Evolutionary conservation across 2,797 vertebrate species (phyloP).

Genomic region (Prunella strophiata): DNA sequence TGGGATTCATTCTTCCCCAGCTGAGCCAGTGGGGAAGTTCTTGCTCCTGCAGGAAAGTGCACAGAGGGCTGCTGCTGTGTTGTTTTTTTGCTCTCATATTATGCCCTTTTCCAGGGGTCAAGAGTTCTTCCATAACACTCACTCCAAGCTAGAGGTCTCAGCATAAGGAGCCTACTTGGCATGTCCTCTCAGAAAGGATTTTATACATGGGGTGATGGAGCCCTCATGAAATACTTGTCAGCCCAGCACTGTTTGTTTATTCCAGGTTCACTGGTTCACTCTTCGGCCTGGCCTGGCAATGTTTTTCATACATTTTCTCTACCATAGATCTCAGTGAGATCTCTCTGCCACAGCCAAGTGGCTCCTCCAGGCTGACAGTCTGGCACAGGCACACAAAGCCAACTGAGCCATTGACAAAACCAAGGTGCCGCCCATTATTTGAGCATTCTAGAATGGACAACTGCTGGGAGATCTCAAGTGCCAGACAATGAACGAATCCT

Average conservation of each 20-base stretch:
- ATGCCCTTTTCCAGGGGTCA: slow-evolving; percentile 35
- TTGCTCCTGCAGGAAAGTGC: slow-evolving; percentile 4
- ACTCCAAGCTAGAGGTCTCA: background rate
- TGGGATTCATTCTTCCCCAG: slow-evolving; percentile 30
- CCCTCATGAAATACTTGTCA: background rate
- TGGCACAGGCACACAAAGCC: slow-evolving; percentile 24
- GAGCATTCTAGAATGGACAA: background rate
- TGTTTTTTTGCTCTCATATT: slow-evolving; percentile 44
- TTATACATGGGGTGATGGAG: background rate
- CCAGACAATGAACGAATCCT: slow-evolving; percentile 46
- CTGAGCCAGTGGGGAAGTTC: background rate
- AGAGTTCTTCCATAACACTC: slow-evolving; percentile 32
- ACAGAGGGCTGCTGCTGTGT: background rate
- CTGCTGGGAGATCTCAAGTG: slow-evolving; percentile 15
- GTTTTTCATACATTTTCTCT: background rate
- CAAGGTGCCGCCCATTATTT: slow-evolving; percentile 3
- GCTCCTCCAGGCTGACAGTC: background rate
- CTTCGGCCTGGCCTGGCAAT: background rate
- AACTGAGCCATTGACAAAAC: background rate
- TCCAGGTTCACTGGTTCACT: slow-evolving; percentile 24
- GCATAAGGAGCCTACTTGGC: background rate
- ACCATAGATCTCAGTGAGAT: background rate
- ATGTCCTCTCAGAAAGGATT: background rate
- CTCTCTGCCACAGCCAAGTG: background rate
- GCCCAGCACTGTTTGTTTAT: background rate